Evolutionary conservation across 2,888 invertebrate genomes (phyloP), one percentile per base, ranked within the genome.

Genomic region (Dicycla oo): DNA sequence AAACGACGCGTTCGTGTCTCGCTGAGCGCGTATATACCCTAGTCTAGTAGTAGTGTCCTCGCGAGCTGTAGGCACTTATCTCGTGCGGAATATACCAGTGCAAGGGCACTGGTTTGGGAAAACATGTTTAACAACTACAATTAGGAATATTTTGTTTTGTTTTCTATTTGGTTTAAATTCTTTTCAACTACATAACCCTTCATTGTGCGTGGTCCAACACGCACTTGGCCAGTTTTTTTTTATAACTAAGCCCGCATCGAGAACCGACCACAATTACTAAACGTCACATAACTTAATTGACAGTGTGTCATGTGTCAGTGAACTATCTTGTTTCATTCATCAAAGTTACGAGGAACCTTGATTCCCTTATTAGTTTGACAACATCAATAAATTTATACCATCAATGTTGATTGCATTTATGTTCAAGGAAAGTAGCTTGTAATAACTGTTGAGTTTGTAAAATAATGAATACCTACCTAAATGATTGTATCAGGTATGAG

Each of bases 261-360:
- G 57, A 13, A 58, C 23, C 60, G 40, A 49, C 58, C 68, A 75
- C 85, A 75, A 82, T 81, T 77, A 77, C 65, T 60, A 68, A 78
- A 75, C 56, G 73, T 78, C 75, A 81, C 57, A 78, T 79, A 78
- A 75, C 87, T 79, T 74, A 85, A 85, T 83, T 85, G 85, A 85
- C 83, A 69, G 65, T 51, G 49, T 65, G 81, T 75, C 75, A 72
- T 66, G 57, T 53, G 70, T 86, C 75, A 81, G 81, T 82, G 74
- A 77, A 81, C 6, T 71, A 80, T 83, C 38, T 58, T 62, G 71
- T 81, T 84, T 73, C 82, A 83, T 81, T 75, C 67, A 67, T 73
- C 56, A 73, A 62, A 69, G 72, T 79, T 74, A 82, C 62, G 66
- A 65, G 64, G 26, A 74, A 62, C 56, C 54, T 56, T 66, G 68